These are phyloP conservation scores for Pipa parva DNA, from an alignment of 2,113 vertebrate species.

Conservation along the genomic window DNA sequence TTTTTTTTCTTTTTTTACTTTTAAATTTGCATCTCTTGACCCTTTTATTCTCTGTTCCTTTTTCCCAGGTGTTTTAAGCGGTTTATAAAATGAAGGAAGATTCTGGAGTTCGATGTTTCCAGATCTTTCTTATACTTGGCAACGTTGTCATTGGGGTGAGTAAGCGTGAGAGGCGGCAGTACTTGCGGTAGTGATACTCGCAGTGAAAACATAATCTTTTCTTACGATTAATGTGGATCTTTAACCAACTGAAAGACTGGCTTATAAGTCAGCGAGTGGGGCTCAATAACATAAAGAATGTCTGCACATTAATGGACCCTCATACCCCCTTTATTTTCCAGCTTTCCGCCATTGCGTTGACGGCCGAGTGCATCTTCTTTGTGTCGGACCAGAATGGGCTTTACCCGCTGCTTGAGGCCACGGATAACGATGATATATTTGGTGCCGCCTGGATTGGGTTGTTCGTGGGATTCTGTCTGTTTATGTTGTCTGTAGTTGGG, in stretches of 20 bases:
- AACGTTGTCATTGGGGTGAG: constrained; percentile 71
- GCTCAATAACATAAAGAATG: background rate
- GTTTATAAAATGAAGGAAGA: constrained; percentile 62
- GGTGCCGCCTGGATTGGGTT: constrained; percentile 74
- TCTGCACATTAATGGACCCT: background rate
- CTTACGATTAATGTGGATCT: no score
- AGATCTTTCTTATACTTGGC: constrained; percentile 66
- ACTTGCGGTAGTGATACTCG: no score
- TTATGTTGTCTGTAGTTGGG: constrained; percentile 64
- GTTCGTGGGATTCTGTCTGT: constrained; percentile 69
- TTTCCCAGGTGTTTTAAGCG: no score
- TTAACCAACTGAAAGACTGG: background rate
- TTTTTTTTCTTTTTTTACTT: no score
- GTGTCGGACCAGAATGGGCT: constrained; percentile 57
- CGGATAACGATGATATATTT: constrained; percentile 59
- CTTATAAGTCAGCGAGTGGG: background rate
- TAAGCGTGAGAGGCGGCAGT: constrained; percentile 30
- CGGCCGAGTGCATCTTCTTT: constrained; percentile 74
- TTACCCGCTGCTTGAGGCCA: constrained; percentile 62
- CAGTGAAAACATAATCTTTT: background rate
- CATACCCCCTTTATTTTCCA: constrained; percentile 24
- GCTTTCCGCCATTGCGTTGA: constrained; percentile 70
- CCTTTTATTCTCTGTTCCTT: no score
- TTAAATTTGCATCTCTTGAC: no score
- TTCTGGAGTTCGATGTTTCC: constrained; percentile 56